These are phyloP conservation scores for Drosophila neotestacea DNA, from an alignment of 2,888 invertebrate genomes.

Conservation along the genomic window DNA sequence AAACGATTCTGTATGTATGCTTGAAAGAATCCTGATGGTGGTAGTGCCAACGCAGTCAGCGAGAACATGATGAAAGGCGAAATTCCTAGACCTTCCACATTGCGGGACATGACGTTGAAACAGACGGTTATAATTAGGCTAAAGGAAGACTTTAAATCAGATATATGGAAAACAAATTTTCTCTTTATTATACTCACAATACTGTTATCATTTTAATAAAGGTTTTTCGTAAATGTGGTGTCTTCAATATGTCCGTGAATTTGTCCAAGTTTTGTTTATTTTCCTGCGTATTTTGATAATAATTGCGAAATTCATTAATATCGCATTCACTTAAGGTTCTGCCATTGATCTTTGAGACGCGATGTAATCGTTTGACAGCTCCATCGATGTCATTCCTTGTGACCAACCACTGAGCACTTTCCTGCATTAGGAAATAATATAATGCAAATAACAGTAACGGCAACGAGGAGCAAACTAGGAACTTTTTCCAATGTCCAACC, in stretches of 20 bases:
- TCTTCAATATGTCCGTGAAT: slow-evolving; percentile 85
- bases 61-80: slow-evolving; percentile 87
- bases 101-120: slow-evolving; percentile 87
- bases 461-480: slow-evolving; percentile 85
- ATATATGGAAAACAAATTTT: too few relatives aligned
- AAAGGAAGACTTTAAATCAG: too few relatives aligned
- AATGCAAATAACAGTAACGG: slow-evolving; percentile 85
- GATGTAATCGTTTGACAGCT: slow-evolving; percentile 85
- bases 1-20: slow-evolving; percentile 67
- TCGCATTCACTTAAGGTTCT: slow-evolving; percentile 81
- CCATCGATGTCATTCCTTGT: slow-evolving; percentile 86
- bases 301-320: slow-evolving; percentile 71
- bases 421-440: slow-evolving; percentile 86
- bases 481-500: slow-evolving; percentile 86
- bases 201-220: slow-evolving; percentile 86
- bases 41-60: slow-evolving; percentile 86
- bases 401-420: slow-evolving; percentile 87
- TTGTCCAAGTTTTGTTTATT: slow-evolving; percentile 31
- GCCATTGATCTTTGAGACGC: slow-evolving; percentile 86
- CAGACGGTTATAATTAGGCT: slow-evolving; percentile 87
- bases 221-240: slow-evolving; percentile 86
- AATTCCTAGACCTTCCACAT: slow-evolving; percentile 86
- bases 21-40: slow-evolving; percentile 85
- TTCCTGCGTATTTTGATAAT: slow-evolving; percentile 61
- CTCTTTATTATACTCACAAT: slow-evolving; percentile 85